These are phyloP conservation scores for Uloborus plumipes DNA, from an alignment of 2,888 invertebrate species.

Conservation along the genomic window DNA sequence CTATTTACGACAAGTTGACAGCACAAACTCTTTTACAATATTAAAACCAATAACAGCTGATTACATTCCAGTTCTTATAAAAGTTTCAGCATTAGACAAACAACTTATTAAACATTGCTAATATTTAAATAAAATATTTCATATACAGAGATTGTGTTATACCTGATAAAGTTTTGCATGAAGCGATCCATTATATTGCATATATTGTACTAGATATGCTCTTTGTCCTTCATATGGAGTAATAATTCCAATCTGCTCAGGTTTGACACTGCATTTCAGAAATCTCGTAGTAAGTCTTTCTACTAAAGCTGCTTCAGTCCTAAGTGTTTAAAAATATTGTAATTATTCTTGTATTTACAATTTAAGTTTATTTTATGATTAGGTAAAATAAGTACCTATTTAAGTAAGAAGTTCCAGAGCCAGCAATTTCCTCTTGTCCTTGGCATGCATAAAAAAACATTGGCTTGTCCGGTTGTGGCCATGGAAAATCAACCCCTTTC, in stretches of 20 bases:
- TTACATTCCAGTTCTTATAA: too few species aligned
- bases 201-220: constrained; percentile 95
- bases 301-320: constrained; percentile 98
- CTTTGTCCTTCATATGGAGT: constrained; percentile 99
- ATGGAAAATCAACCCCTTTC: constrained; percentile 93
- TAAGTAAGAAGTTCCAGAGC: constrained; percentile 97
- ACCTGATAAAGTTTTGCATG: constrained; percentile 91
- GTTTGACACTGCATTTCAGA: constrained; percentile 92
- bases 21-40: too few species aligned
- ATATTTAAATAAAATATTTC: too few species aligned
- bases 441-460: constrained; percentile 99
- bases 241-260: constrained; percentile 98
- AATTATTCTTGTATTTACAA: too few species aligned
- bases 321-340: constrained; percentile 65
- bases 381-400: constrained; percentile 75
- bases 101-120: too few species aligned
- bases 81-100: too few species aligned
- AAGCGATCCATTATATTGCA: constrained; percentile 98
- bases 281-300: constrained; percentile 98
- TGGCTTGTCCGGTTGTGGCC: constrained; percentile 96
- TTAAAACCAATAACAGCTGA: too few species aligned
- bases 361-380: neutral
- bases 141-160: neutral
- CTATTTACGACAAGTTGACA: too few species aligned
- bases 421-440: constrained; percentile 98